Percentiles rank a stretch among this genome's conserved stretches.
Evolutionary conservation across 1,140 invertebrate genomes (phyloP).

Genomic region (Ceratosolen fusciceps): DNA sequence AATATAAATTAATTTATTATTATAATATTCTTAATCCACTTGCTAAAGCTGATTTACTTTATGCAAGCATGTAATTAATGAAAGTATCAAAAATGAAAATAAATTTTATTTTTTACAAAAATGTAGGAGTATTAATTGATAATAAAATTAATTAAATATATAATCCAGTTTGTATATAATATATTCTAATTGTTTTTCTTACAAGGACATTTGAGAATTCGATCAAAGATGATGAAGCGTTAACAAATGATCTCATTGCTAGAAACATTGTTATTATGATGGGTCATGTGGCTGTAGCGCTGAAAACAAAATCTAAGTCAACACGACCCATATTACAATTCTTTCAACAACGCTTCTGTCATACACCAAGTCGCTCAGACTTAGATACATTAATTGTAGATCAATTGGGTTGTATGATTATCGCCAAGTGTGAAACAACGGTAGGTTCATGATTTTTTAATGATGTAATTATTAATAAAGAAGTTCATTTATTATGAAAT

Average conservation of each 20-base stretch:
- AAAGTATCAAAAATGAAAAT: too few species aligned
- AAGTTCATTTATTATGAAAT: too few species aligned
- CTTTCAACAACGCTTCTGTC: slow-evolving; percentile 96
- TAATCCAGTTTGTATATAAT: too few species aligned
- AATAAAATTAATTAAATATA: too few species aligned
- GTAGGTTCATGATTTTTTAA: too few species aligned
- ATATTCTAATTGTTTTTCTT: slow-evolving; percentile 3
- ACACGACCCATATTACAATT: slow-evolving; percentile 97
- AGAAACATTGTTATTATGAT: slow-evolving; percentile 98
- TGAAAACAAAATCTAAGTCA: slow-evolving; percentile 92
- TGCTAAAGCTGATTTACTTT: too few species aligned
- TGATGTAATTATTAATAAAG: too few species aligned
- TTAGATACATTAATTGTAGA: slow-evolving; percentile 96
- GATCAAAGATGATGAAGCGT: slow-evolving; percentile 59
- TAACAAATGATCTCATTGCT: slow-evolving; percentile 81
- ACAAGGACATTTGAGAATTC: slow-evolving; percentile 41
- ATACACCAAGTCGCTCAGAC: slow-evolving; percentile 80
- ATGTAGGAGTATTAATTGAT: too few species aligned
- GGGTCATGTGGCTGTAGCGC: slow-evolving; percentile 94
- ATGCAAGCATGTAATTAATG: too few species aligned
- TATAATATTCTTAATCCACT: too few species aligned
- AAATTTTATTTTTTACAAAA: too few species aligned
- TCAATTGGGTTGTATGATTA: slow-evolving; percentile 97
- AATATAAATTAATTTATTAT: too few species aligned
- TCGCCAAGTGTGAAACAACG: slow-evolving; percentile 86